A percentile compares a stretch with the other conserved stretches of the same genome.
Evolutionary conservation across 2,888 invertebrate genomes (phyloP).

Genomic region (Drosophila nigricruria): DNA sequence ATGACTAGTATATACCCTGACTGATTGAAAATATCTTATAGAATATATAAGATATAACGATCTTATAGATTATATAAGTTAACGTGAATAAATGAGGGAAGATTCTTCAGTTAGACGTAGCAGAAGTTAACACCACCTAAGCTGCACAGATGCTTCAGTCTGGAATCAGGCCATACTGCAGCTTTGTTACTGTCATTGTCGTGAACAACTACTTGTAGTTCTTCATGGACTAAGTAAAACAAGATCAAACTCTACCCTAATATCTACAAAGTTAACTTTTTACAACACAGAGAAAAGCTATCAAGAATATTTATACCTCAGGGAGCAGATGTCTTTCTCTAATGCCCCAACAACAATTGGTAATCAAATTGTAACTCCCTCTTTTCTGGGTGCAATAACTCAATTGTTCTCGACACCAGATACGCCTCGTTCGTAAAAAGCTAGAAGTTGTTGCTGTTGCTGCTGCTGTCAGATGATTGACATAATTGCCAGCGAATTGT

Average conservation of each 20-base stretch:
- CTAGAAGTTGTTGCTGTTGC: not conserved
- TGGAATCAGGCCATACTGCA: too few relatives aligned
- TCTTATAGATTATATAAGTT: too few relatives aligned
- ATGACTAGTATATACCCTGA: not conserved
- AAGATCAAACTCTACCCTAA: not conserved
- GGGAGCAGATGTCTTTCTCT: not conserved
- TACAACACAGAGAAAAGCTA: too few relatives aligned
- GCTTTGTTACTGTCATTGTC: too few relatives aligned
- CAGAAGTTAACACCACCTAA: too few relatives aligned
- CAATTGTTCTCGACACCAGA: constrained; percentile 2
- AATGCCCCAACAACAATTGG: not conserved
- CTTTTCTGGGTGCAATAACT: not conserved
- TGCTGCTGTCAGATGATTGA: constrained; percentile 49
- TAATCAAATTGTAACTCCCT: constrained; percentile 3
- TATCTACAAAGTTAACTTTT: too few relatives aligned
- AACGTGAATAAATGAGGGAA: too few relatives aligned
- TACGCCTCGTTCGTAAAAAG: not conserved
- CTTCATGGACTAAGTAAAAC: too few relatives aligned
- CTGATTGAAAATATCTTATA: not conserved
- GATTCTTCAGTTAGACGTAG: too few relatives aligned
- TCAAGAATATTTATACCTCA: not conserved
- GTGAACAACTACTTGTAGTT: too few relatives aligned
- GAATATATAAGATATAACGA: not conserved
- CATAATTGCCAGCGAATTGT: constrained; percentile 44
- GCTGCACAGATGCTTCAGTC: too few relatives aligned